These are phyloP conservation scores for Neotoxoptera formosana DNA, from an alignment of 1,140 invertebrate genomes.

Conservation along the genomic window DNA sequence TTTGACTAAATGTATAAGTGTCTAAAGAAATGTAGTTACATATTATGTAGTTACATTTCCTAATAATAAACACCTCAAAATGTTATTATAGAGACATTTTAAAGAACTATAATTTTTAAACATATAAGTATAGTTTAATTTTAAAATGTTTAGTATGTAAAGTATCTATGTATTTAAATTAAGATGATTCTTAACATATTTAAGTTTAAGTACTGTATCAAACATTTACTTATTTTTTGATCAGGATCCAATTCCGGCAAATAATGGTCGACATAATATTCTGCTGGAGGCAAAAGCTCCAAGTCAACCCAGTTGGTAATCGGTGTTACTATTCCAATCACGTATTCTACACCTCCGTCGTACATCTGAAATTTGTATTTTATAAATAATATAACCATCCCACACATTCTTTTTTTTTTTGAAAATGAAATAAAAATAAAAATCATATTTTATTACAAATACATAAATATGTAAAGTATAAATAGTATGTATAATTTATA, in stretches of 20 bases:
- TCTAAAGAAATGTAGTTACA: not conserved
- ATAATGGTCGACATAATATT: constrained; percentile 32
- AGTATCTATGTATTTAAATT: too few species aligned
- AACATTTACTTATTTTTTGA: constrained; percentile 16
- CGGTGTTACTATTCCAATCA: constrained; percentile 11
- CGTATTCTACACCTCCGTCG: not conserved
- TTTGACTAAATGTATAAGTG: not conserved
- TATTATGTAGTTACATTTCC: not conserved
- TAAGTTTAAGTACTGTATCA: not conserved
- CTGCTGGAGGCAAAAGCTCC: constrained; percentile 26
- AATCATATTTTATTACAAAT: not conserved
- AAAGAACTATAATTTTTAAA: constrained; percentile 2
- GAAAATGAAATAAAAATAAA: not conserved
- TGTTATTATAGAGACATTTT: not conserved
- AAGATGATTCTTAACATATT: not conserved
- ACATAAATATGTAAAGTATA: too few species aligned
- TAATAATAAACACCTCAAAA: not conserved
- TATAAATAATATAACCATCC: not conserved
- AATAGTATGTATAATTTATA: too few species aligned
- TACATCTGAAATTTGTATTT: not conserved
- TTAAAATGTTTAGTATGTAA: too few species aligned
- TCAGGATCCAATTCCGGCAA: constrained; percentile 8
- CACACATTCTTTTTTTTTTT: not conserved
- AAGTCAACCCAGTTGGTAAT: constrained; percentile 29
- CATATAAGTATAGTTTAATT: not conserved